Percentiles rank a stretch among this genome's conserved stretches.
Evolutionary conservation across 2,888 invertebrate species (phyloP).

Genomic region (Xylota segnis): DNA sequence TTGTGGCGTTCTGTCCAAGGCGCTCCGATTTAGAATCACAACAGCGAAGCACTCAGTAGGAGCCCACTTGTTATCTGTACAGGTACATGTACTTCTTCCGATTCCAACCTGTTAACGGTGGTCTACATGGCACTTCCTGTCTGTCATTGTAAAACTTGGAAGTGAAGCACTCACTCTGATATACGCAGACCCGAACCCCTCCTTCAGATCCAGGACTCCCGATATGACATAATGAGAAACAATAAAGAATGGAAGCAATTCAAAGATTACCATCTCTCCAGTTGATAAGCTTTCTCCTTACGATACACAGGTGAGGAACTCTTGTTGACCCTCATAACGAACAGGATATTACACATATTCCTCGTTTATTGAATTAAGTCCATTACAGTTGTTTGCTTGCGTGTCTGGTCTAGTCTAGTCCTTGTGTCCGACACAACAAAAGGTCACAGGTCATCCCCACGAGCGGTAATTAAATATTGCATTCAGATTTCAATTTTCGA

Average conservation of each 20-base stretch:
- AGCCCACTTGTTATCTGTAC: too few relatives aligned
- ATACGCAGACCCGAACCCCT: not conserved
- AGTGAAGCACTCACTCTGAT: not conserved
- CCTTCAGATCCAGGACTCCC: conserved; percentile 21
- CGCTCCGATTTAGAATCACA: too few relatives aligned
- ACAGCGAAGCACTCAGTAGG: too few relatives aligned
- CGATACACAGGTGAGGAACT: conserved; percentile 54
- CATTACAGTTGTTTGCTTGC: conserved; percentile 64
- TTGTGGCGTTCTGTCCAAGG: too few relatives aligned
- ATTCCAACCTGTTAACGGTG: too few relatives aligned
- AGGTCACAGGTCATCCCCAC: conserved; percentile 30
- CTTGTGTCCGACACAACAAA: too few relatives aligned
- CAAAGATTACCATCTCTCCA: conserved; percentile 61
- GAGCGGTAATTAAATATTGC: conserved; percentile 39
- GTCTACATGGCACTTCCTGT: too few relatives aligned
- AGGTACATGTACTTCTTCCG: too few relatives aligned
- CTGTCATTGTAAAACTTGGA: conserved; percentile 17
- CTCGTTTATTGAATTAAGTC: conserved; percentile 75
- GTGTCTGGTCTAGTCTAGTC: conserved; percentile 67
- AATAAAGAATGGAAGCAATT: conserved; percentile 61
- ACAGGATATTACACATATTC: conserved; percentile 71
- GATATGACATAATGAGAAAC: conserved; percentile 54
- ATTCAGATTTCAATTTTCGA: conserved; percentile 52
- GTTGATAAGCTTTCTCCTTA: conserved; percentile 43
- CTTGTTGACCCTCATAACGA: conserved; percentile 63